phyloP scores from a whole-genome alignment of 2,797 vertebrate genomes.

The Acestrorhynchus altus region DNA sequence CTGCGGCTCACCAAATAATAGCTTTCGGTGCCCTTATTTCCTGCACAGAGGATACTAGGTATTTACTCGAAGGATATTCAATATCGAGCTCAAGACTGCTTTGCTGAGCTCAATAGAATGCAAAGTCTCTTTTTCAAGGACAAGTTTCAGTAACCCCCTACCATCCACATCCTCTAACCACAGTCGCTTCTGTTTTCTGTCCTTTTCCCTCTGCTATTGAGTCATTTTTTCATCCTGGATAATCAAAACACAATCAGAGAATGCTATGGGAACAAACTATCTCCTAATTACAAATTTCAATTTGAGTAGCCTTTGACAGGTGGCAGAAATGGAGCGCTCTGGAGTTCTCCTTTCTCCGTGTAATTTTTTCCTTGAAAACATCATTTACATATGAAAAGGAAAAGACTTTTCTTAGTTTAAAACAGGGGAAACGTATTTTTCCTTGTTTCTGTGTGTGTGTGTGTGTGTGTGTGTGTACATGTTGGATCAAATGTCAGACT shows the following conservation, averaged over 20 bases:
- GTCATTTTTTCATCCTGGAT: constrained; percentile 39
- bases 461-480: constrained; percentile 8
- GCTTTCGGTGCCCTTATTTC: constrained; percentile 7
- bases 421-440: constrained; percentile 22
- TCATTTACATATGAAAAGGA: constrained; percentile 77
- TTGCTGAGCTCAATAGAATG: constrained; percentile 32
- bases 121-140: constrained; percentile 69
- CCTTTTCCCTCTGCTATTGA: not conserved
- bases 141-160: constrained; percentile 31
- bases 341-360: constrained; percentile 59
- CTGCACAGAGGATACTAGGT: constrained; percentile 2
- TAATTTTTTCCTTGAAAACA: constrained; percentile 1
- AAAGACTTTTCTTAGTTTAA: constrained; percentile 27
- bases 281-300: constrained; percentile 73
- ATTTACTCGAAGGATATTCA: constrained; percentile 60
- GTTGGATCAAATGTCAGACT: constrained; percentile 71
- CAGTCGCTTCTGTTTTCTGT: not conserved
- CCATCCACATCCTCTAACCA: constrained; percentile 1
- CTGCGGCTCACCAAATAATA: constrained; percentile 6
- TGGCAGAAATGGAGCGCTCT: constrained; percentile 64
- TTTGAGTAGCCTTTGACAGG: constrained; percentile 48
- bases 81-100: constrained; percentile 55
- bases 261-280: constrained; percentile 59
- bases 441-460: constrained; percentile 22
- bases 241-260: constrained; percentile 70